Evolutionary conservation across 1,140 invertebrate genomes (phyloP), one percentile per base, ranked within the genome.

Genomic region (Mya arenaria): DNA sequence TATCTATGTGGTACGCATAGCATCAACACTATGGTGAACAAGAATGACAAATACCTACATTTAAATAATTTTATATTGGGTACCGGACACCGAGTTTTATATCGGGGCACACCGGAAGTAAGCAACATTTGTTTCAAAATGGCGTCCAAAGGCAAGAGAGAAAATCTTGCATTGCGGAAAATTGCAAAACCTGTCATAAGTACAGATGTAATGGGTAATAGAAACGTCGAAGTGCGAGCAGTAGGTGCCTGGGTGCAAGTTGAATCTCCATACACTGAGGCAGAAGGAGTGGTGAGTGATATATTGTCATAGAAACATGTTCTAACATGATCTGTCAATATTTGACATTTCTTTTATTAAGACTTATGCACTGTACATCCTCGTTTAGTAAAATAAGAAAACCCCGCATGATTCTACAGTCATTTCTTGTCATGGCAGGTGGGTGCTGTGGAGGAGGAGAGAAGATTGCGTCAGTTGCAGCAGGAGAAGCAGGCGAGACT

Each of bases 201-300:
- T 28, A 82, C 88, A 2, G 90, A 91, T 83, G 82, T 91, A 4
- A 91, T 91, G 90, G 90, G 90, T 2, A 91, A 91, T 62, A 84
- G 89, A 80, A 91, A 90, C 77, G 88, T 90, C 39, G 90, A 91
- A 84, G 80, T 91, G 0, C 77, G 87, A 69, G 86, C 91, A 17
- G 91, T 92, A 56, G 91, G 90, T 28, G 91, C 91, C 10, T 91
- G 90, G 89, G 90, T 90, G 28, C 88, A 92, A 69, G 89, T 89
- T 62, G 89, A 84, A 56, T 39, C 86, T 6, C 25, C 52, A 60
- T 34, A 36, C 17, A 30, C 25, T 17, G 62, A 71, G 13, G 56
- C 79, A 23, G 85, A 85, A 84, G 86, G 56, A n/a, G 86, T 87
- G 65, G 86, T 87, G 83, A 58, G 79, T 55, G 15, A 32, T 66